Conservation (phyloP, 2,888 invertebrate genomes). For the Mayetiola destructor region DNA sequence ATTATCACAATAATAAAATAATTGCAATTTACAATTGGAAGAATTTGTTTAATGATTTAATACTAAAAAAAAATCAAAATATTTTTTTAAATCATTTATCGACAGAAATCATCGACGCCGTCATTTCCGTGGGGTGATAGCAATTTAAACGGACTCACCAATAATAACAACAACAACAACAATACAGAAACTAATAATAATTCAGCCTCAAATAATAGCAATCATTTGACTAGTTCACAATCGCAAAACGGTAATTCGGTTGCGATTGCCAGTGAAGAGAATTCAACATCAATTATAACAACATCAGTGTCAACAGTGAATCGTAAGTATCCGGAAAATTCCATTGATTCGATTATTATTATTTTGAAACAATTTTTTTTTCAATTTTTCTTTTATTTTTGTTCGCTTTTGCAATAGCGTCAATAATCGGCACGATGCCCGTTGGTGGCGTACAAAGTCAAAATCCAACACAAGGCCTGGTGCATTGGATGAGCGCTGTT, state of each 20-base stretch:
- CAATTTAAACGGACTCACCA: background rate
- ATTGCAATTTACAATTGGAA: too few relatives aligned
- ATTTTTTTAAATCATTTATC: too few relatives aligned
- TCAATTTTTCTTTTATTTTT: too few relatives aligned
- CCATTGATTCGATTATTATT: background rate
- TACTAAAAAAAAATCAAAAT: too few relatives aligned
- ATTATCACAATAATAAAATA: too few relatives aligned
- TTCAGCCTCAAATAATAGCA: constrained; percentile 33
- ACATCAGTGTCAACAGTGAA: constrained; percentile 2
- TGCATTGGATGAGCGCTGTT: constrained; percentile 88
- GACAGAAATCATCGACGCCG: constrained; percentile 47
- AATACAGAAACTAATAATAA: constrained; percentile 16
- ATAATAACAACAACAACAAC: constrained; percentile 15
- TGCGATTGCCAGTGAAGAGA: constrained; percentile 27
- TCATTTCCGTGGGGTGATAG: constrained; percentile 43
- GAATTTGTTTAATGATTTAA: too few relatives aligned
- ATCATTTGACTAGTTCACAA: constrained; percentile 14
- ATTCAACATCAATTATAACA: constrained; percentile 20
- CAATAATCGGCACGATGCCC: constrained; percentile 26
- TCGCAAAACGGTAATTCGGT: constrained; percentile 28
- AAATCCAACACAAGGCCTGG: constrained; percentile 63
- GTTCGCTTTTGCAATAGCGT: too few relatives aligned
- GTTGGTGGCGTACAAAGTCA: constrained; percentile 40
- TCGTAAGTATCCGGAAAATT: background rate
- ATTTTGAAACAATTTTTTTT: too few relatives aligned